Evolutionary conservation across 1,140 invertebrate species (phyloP).

Genomic region (Sminthurides bifidus): DNA sequence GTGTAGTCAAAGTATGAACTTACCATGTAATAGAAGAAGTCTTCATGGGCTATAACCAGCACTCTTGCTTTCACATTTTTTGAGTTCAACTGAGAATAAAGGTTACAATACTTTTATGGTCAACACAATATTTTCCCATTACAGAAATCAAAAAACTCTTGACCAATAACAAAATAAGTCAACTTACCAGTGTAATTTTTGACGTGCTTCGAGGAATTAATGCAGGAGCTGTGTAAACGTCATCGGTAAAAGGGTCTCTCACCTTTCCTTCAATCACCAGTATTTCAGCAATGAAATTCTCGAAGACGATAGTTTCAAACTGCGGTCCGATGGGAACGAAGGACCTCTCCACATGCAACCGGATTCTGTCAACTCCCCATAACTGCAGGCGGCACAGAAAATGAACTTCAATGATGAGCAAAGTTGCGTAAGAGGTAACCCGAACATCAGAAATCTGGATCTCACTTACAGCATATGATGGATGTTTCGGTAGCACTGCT

Average conservation of each 20-base stretch:
- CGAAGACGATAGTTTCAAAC: background rate
- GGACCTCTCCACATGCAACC: background rate
- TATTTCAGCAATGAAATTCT: background rate
- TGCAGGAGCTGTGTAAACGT: background rate
- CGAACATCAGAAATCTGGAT: background rate
- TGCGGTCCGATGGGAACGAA: background rate
- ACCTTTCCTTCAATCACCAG: background rate
- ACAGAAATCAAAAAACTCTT: background rate
- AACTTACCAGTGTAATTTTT: background rate
- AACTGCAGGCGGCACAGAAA: background rate
- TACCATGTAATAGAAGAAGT: no score
- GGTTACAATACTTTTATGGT: no score
- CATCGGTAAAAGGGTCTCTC: background rate
- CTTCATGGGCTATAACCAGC: background rate
- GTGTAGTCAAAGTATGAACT: no score
- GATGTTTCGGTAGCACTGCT: slow-evolving; percentile 28
- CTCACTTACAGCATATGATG: slow-evolving; percentile 20
- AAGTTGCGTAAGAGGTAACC: background rate
- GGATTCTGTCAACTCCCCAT: background rate
- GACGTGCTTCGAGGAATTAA: background rate
- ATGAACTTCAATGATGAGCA: background rate
- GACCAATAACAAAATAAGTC: background rate
- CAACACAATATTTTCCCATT: no score
- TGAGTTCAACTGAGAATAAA: background rate
- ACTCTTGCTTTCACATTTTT: background rate